Evolutionary conservation across 2,888 invertebrate genomes (phyloP), one percentile per base, ranked within the genome.

Genomic region (Furcula furcula): DNA sequence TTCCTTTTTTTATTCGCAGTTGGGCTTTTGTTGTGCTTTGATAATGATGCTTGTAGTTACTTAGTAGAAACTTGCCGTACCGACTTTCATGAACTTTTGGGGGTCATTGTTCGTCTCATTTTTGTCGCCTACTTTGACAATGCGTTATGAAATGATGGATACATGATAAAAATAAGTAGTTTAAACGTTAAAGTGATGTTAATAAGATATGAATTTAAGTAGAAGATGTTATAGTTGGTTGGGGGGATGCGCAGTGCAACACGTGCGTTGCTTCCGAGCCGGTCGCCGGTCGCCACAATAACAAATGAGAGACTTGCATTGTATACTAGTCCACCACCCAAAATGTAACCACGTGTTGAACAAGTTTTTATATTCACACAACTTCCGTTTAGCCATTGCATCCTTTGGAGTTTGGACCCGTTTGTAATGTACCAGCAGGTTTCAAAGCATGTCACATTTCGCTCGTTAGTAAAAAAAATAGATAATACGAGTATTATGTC

Each of bases 241-340:
- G 65, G 64, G 73, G 71, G 65, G 66, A 74, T 66, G 68, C 59
- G 54, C 56, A 78, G 68, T 59, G 54, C 56, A 78, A 83, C 84
- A 83, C 82, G 82, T 83, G 85, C 74, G 72, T 50, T 48, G 68
- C 74, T 75, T 74, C 72, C 62, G 68, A 71, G 60, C 65, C 63
- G 66, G 60, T 63, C 73, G 60, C 65, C 63, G 66, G 60, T 63
- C 73, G 68, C 73, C 75, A 76, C 72, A 77, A 78, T 79, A 79
- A 83, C 78, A 78, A 76, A 71, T 74, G 63, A 72, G 75, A 74
- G 76, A 71, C 70, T 45, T 66, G 70, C 68, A 81, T 84, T 85
- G 82, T 83, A 56, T 68, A 65, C 51, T 52, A 55, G 67, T 68
- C 69, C 72, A 65, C 55, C 40, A 46, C 33, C 46, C 44, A 27